Percentiles rank a stretch among this genome's conserved stretches.
These are phyloP conservation scores for Drosophila testacea DNA, from an alignment of 2,888 invertebrate genomes.

Conservation along the genomic window DNA sequence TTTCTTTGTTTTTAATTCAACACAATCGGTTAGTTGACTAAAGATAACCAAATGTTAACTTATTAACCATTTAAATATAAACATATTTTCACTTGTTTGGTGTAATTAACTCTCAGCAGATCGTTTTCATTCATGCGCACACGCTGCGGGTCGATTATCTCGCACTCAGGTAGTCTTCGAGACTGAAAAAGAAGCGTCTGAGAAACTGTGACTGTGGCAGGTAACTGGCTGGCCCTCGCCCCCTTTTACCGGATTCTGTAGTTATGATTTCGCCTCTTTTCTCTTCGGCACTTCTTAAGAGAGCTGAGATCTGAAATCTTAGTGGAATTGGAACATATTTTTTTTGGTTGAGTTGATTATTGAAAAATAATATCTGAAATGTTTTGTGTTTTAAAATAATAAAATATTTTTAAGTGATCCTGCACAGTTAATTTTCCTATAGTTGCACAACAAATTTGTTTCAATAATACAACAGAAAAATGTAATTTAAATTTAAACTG, in stretches of 20 bases:
- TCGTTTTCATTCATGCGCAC: constrained; percentile 44
- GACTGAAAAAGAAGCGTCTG: constrained; percentile 59
- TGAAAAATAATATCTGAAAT: no score
- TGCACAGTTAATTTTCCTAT: no score
- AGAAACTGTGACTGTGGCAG: constrained; percentile 25
- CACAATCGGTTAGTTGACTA: background rate
- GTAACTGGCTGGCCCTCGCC: constrained; percentile 35
- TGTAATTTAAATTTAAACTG: no score
- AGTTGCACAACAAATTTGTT: no score
- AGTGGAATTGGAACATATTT: background rate
- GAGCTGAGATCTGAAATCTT: constrained; percentile 3
- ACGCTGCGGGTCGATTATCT: constrained; percentile 28
- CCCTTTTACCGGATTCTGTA: constrained; percentile 30
- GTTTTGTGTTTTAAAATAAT: no score
- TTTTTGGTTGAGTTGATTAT: background rate
- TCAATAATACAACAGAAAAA: no score
- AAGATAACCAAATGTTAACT: background rate
- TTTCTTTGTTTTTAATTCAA: constrained; percentile 9
- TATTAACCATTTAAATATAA: constrained; percentile 7
- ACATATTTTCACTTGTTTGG: constrained; percentile 13
- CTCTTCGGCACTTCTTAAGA: constrained; percentile 36
- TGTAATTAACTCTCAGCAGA: background rate
- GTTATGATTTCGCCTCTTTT: constrained; percentile 23
- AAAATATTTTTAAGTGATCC: no score
- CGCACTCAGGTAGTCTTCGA: constrained; percentile 33